A percentile compares a stretch with the other conserved stretches of the same genome.
Evolutionary conservation across 1,140 invertebrate genomes (phyloP).

Genomic region (Drosophila ohnishii): DNA sequence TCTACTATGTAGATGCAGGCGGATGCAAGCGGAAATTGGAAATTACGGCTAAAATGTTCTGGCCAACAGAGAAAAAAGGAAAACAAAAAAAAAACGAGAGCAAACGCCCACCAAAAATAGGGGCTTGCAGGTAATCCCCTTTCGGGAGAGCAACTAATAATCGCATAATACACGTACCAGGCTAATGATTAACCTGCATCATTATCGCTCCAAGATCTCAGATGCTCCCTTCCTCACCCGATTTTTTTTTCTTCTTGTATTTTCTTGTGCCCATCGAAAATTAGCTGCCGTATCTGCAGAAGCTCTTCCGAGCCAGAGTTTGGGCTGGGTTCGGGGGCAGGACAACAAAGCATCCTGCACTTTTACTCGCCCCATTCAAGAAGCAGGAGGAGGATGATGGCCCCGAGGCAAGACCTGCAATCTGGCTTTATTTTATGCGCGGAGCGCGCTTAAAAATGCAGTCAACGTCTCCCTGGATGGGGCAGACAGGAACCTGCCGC

Average conservation of each 20-base stretch:
- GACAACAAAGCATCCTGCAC: constrained; percentile 80
- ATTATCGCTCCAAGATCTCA: constrained; percentile 77
- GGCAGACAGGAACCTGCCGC: constrained; percentile 77
- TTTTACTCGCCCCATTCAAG: constrained; percentile 79
- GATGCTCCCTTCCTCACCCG: constrained; percentile 12
- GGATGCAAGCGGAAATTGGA: constrained; percentile 75
- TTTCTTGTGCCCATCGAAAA: constrained; percentile 59
- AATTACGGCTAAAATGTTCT: constrained; percentile 67
- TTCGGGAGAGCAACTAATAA: constrained; percentile 65
- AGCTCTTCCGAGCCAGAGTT: constrained; percentile 63
- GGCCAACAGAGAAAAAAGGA: constrained; percentile 3
- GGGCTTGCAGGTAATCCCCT: constrained; percentile 41
- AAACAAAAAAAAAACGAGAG: constrained; percentile 18
- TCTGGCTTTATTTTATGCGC: constrained; percentile 80
- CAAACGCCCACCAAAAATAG: constrained; percentile 65
- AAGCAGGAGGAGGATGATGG: constrained; percentile 40
- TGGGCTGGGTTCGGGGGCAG: constrained; percentile 51
- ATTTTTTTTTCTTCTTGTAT: constrained; percentile 28
- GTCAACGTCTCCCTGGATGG: constrained; percentile 68
- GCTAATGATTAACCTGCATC: constrained; percentile 81
- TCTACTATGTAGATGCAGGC: constrained; percentile 25
- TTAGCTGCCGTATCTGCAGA: constrained; percentile 82
- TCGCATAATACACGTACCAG: constrained; percentile 81
- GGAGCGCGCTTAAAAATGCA: constrained; percentile 79
- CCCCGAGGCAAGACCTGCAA: constrained; percentile 65